Base-by-base conservation (phyloP, 2,113 vertebrate species). In the Siniperca knerii region DNA sequence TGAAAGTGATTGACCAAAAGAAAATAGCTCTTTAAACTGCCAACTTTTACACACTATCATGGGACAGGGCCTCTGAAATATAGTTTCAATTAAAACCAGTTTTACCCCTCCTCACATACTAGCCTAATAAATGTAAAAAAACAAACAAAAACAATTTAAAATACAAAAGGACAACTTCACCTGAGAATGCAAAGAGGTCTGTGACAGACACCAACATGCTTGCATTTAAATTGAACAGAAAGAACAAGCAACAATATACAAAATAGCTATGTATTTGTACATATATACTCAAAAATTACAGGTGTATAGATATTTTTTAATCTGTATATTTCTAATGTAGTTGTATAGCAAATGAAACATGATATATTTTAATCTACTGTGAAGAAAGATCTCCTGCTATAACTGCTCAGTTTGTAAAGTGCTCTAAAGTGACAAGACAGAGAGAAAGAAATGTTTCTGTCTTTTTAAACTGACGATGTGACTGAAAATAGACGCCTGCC, bases 241-340 rank as follows among this genome's bases (percentile, higher is more conserved):
- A 88, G 42, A 90, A 87, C 86, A 94, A 94, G 91, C 92, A 92
- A 93, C 90, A 89, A 94, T 94, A 94, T 94, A 94, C 92, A 95
- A 95, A 94, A 95, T 94, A 94, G 83, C 92, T 93, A 93, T 95
- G 89, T 78, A 87, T 93, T 92, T 93, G 82, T 92, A 93, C 89
- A 94, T 93, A 92, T 93, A 94, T 93, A 95, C 90, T 92, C 72
- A 87, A 92, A 90, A 88, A 91, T 93, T 86, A 95, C 91, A 94
- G 84, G 87, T 90, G 81, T 90, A 91, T 89, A 94, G 80, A 92
- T 93, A 90, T 6, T 88, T 89, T 86, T 86, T 84, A 67, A 50
- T 91, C 79, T 85, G 89, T 91, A 84, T 90, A 91, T 88, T 92
- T 93, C 80, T 92, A 88, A 87, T 85, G 83, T 82, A 81, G 85